These are phyloP conservation scores for Aquatica leii DNA, from an alignment of 2,888 invertebrate genomes.

Conservation along the genomic window DNA sequence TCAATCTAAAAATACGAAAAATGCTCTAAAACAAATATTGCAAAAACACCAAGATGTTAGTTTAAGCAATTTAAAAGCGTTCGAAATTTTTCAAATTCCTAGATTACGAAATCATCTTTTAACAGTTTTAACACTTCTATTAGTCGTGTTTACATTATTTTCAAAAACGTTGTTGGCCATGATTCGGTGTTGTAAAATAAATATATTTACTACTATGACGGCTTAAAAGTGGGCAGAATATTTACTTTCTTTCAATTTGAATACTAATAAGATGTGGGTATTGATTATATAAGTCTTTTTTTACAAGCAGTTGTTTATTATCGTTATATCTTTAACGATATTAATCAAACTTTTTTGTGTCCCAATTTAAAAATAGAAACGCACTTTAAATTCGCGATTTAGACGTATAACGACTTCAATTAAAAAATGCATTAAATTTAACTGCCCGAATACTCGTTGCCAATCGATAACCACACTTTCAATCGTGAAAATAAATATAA, in stretches of 20 bases:
- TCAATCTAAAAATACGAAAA: too few relatives aligned
- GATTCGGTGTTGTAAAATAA: background rate
- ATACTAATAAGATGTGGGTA: constrained; percentile 11
- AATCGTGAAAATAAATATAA: too few relatives aligned
- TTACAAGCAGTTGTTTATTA: background rate
- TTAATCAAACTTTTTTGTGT: too few relatives aligned
- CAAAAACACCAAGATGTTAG: background rate
- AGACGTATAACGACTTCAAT: too few relatives aligned
- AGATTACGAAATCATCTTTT: background rate
- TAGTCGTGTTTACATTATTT: constrained; percentile 6
- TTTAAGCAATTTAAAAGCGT: background rate
- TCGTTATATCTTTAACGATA: background rate
- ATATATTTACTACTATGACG: constrained; percentile 5
- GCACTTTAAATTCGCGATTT: too few relatives aligned
- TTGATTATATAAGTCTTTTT: background rate
- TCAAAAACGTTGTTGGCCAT: background rate
- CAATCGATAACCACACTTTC: too few relatives aligned
- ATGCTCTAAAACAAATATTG: background rate
- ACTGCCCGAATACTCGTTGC: too few relatives aligned
- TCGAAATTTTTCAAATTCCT: constrained; percentile 1
- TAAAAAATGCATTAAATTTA: too few relatives aligned
- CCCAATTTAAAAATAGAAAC: too few relatives aligned
- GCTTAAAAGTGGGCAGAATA: constrained; percentile 4
- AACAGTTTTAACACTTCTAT: background rate
- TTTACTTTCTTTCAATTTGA: constrained; percentile 11